Conservation (phyloP, 2,113 vertebrate genomes). For the Catharus bicknelli region DNA sequence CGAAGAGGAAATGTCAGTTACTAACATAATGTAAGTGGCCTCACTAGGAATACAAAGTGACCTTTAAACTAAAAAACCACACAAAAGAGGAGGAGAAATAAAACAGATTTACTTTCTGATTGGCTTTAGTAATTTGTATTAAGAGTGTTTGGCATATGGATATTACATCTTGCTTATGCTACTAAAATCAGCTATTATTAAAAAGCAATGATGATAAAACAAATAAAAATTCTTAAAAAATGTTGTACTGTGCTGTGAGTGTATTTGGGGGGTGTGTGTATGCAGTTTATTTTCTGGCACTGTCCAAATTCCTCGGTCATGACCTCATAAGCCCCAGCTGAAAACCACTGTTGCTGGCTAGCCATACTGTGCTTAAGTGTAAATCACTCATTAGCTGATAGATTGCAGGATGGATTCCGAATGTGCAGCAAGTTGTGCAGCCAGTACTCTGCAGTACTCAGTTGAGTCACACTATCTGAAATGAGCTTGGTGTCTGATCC, state of each 20-base stretch:
- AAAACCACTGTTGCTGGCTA: not conserved
- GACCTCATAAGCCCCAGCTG: not conserved
- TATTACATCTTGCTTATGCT: slow-evolving; percentile 23
- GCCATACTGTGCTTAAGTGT: not conserved
- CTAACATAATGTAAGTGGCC: slow-evolving; percentile 59
- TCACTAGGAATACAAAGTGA: slow-evolving; percentile 48
- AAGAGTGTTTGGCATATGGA: slow-evolving; percentile 44
- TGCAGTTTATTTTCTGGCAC: not conserved
- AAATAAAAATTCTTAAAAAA: not conserved
- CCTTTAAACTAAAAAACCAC: slow-evolving; percentile 59
- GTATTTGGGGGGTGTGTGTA: not conserved
- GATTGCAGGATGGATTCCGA: not conserved
- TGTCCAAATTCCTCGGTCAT: not conserved
- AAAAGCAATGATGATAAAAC: slow-evolving; percentile 18
- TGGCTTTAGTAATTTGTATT: slow-evolving; percentile 38
- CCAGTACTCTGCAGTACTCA: not conserved
- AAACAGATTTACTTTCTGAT: slow-evolving; percentile 57
- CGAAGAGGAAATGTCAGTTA: slow-evolving; percentile 70
- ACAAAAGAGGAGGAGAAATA: slow-evolving; percentile 38
- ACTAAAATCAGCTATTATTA: not conserved
- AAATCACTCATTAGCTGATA: not conserved
- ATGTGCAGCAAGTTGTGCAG: not conserved
- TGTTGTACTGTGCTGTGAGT: not conserved
- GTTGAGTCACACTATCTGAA: not conserved
- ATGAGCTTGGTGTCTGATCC: not conserved